These are phyloP conservation scores for Monopterus albus DNA, from an alignment of 2,113 vertebrate species.

Conservation along the genomic window DNA sequence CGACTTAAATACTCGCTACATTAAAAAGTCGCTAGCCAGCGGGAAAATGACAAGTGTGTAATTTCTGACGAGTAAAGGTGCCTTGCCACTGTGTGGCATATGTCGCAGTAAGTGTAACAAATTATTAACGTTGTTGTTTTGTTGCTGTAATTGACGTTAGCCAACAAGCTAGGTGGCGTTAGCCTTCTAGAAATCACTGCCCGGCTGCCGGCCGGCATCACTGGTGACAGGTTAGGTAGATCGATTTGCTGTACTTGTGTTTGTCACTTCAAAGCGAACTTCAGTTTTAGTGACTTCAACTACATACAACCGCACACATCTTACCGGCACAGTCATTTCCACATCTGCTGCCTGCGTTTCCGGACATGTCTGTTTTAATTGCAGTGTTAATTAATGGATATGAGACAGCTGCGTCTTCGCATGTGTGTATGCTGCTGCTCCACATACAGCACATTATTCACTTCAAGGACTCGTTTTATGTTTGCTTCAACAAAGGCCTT, in stretches of 20 bases:
- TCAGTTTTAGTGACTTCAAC: not conserved
- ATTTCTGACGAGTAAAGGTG: not conserved
- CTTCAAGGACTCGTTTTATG: too few species aligned
- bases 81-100: not conserved
- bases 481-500: too few species aligned
- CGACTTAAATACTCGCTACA: conserved; percentile 23
- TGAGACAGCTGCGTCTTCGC: not conserved
- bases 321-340: not conserved
- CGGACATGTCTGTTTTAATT: not conserved
- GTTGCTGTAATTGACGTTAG: conserved; percentile 42
- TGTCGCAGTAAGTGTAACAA: conserved; percentile 36
- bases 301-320: not conserved
- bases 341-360: not conserved
- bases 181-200: conserved; percentile 50
- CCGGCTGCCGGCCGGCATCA: conserved; percentile 62
- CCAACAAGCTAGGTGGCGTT: conserved; percentile 50
- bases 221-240: not conserved
- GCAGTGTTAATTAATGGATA: not conserved
- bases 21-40: conserved; percentile 4
- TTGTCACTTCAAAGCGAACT: not conserved
- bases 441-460: conserved; percentile 8
- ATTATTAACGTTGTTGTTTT: conserved; percentile 38
- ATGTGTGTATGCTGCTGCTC: not conserved
- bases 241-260: not conserved
- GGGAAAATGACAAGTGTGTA: not conserved